Evolutionary conservation across 2,113 vertebrate species (phyloP), one percentile per base, ranked within the genome.

Genomic region (Gnathonemus echidnorhynchus): DNA sequence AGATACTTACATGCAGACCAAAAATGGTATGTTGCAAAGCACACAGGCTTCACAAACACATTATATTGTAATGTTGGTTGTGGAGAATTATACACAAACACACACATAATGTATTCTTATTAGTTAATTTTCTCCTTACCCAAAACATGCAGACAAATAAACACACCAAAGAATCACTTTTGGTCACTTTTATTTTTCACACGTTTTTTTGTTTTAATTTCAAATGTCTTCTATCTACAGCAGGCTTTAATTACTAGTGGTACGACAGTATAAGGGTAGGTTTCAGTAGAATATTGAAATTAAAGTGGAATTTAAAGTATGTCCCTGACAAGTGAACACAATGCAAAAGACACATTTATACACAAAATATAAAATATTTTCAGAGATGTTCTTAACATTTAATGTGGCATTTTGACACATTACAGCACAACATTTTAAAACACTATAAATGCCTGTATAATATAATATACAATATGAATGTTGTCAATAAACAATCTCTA

Each of bases 331-430:
- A 92, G 91, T 89, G 91, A 94, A 93, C 93, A 90, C 91, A 93
- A 95, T 94, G 93, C 94, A 96, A 95, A 56, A 94, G 62, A 94
- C 91, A 94, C 95, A 95, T 95, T 95, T 93, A 94, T 94, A 95
- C 94, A 93, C 91, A 92, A 93, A 92, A 83, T 83, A 9, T 45
- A 88, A 92, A 90, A 93, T 94, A 94, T 96, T 96, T 95, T 96
- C 96, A 95, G 96, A 95, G 95, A 95, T 96, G 95, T 96, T 92
- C 92, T 94, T 94, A 91, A 94, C 90, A 94, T 92, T 91, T 95
- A 95, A 92, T 95, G 92, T 92, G 94, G 93, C 94, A 94, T 94
- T 94, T 95, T 91, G 86, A 92, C 92, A 91, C 91, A 92, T 89
- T 85, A 92, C 90, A 93, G 91, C 91, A 92, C 88, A 94, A 94